Base-by-base conservation (phyloP, 2,888 invertebrate species). In the Cantharis lateralis region DNA sequence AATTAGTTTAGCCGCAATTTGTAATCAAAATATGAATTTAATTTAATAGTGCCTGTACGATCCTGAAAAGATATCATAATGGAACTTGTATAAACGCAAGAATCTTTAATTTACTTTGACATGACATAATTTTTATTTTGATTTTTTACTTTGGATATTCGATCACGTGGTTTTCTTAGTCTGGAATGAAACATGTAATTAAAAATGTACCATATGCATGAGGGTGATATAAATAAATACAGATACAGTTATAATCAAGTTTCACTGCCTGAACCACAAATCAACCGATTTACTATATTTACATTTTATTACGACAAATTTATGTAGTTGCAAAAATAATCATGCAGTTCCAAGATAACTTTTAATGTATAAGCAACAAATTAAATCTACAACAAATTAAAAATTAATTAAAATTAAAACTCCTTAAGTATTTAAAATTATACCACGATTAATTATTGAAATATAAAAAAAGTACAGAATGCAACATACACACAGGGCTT, bases 291-390 rank as follows among this genome's bases (percentile, higher is more conserved):
- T n/a, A 24, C 20, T 13, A 66, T 18, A 64, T 20, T 20, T 66
- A 11, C 15, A 18, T 16, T 66, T 66, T 18, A 66, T 20, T 24
- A 66, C 13, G n/a, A 18, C 18, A 18, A 20, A 16, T 20, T 18
- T 66, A 24, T 20, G 64, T 66, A 13, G 64, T 9, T 20, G 20
- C 20, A 18, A 20, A 66, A n/a, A 11, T 66, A 20, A 66, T 66
- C 10, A 66, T 20, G 20, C n/a, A 66, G 15, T 66, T 66, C 64
- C 64, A 66, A 66, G 64, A 66, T 66, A 66, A 66, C 64, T 66
- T 64, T 66, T 20, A 66, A 66, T 66, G 18, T 66, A 66, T 20
- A 20, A 66, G 64, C 64, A 66, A 66, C 64, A 66, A 66, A 66
- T 66, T 48, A 66, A 66, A 66, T n/a, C 64, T 66, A 66, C 24